Evolutionary conservation across 2,113 vertebrate species (phyloP).

Genomic region (Mesembrinibis cayennensis): DNA sequence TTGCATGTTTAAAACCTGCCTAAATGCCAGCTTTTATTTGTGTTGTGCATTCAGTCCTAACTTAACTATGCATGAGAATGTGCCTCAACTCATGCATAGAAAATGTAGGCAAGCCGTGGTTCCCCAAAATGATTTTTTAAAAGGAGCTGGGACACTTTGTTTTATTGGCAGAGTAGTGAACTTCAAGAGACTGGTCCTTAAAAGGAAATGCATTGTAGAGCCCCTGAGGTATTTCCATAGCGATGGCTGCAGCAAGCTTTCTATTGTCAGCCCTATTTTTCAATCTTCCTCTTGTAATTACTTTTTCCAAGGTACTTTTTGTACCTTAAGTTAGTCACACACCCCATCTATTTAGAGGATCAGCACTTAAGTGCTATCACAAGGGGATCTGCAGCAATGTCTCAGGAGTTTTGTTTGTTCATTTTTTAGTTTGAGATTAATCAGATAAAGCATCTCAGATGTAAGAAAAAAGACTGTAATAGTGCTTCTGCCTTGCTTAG

Average conservation of each 20-base stretch:
- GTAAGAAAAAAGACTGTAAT: not conserved
- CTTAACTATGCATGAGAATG: not conserved
- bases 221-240: conserved; percentile 18
- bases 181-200: conserved; percentile 34
- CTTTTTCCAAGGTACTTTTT: not conserved
- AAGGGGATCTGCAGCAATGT: not conserved
- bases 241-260: not conserved
- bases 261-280: not conserved
- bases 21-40: not conserved
- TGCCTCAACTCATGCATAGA: not conserved
- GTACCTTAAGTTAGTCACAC: not conserved
- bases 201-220: conserved; percentile 22
- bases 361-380: not conserved
- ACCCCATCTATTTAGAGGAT: not conserved
- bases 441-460: not conserved
- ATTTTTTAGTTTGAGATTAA: not conserved
- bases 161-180: conserved; percentile 4
- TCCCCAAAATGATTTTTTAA: conserved; percentile 14
- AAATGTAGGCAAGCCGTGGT: not conserved
- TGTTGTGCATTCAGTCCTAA: not conserved
- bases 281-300: not conserved
- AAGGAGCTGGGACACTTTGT: not conserved
- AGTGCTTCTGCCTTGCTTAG: not conserved
- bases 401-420: not conserved
- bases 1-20: not conserved